Conservation (phyloP, 2,888 invertebrate species). For the Cheilosia pagana region DNA sequence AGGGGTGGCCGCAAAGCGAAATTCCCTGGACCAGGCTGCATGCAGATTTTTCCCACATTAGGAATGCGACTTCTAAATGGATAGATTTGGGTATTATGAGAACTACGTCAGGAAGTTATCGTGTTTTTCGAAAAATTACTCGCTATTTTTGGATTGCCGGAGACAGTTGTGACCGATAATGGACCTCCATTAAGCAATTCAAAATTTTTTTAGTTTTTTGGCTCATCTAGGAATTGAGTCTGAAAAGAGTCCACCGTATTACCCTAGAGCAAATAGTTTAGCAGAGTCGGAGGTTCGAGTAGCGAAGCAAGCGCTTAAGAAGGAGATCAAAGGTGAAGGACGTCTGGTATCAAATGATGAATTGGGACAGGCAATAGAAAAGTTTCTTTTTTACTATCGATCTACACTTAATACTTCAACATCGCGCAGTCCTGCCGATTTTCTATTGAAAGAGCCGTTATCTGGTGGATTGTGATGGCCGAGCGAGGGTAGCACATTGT, state of each 20-base stretch:
- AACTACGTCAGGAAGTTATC: neutral
- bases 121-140: neutral
- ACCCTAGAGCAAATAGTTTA: neutral
- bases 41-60: neutral
- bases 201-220: neutral
- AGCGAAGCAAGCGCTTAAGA: neutral
- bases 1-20: neutral
- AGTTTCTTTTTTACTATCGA: neutral
- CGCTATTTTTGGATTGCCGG: slow-evolving; percentile 1
- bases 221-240: neutral
- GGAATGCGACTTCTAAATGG: slow-evolving; percentile 11
- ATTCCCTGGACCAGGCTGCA: neutral
- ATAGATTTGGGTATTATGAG: slow-evolving; percentile 13
- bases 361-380: neutral
- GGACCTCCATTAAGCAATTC: slow-evolving; percentile 1
- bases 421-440: too few relatives aligned
- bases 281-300: neutral
- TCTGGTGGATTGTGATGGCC: neutral
- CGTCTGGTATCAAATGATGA: neutral
- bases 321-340: neutral
- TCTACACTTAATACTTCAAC: neutral
- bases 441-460: too few relatives aligned
- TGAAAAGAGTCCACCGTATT: neutral
- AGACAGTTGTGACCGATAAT: slow-evolving; percentile 17
- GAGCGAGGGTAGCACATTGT: neutral